Conservation (phyloP, 2,888 invertebrate species). For the Strigamia crassipes region DNA sequence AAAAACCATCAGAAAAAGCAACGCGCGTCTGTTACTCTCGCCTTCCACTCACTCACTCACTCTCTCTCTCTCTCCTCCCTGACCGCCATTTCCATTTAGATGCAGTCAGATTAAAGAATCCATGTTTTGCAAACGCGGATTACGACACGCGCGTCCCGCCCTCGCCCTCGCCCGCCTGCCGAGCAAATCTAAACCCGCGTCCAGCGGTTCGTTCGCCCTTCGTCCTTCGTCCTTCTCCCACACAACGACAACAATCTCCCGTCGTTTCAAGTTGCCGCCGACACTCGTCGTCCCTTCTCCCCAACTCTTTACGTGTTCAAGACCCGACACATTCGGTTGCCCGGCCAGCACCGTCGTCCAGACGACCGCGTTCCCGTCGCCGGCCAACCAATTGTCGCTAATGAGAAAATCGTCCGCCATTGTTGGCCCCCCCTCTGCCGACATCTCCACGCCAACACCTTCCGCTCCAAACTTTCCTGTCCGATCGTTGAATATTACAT, state of each 20-base stretch:
- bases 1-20: not conserved
- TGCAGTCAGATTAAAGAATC: conserved; percentile 34
- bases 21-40: not conserved
- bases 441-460: conserved; percentile 21
- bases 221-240: not conserved
- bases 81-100: conserved; percentile 28
- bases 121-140: conserved; percentile 40
- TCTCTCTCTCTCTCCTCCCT: not conserved
- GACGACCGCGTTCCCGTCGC: conserved; percentile 8
- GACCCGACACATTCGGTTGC: not conserved
- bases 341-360: conserved; percentile 1
- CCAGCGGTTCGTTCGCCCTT: not conserved
- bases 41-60: not conserved
- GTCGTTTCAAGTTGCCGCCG: conserved; percentile 25
- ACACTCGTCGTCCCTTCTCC: not conserved
- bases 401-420: conserved; percentile 31
- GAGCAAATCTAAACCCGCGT: not conserved
- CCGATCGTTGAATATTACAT: not conserved
- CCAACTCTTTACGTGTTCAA: not conserved
- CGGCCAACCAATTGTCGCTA: conserved; percentile 8
- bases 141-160: conserved; percentile 2
- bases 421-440: not conserved
- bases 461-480: not conserved
- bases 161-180: conserved; percentile 10
- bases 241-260: not conserved